Conservation (phyloP, 2,113 vertebrate species). For the Clinocottus analis region DNA sequence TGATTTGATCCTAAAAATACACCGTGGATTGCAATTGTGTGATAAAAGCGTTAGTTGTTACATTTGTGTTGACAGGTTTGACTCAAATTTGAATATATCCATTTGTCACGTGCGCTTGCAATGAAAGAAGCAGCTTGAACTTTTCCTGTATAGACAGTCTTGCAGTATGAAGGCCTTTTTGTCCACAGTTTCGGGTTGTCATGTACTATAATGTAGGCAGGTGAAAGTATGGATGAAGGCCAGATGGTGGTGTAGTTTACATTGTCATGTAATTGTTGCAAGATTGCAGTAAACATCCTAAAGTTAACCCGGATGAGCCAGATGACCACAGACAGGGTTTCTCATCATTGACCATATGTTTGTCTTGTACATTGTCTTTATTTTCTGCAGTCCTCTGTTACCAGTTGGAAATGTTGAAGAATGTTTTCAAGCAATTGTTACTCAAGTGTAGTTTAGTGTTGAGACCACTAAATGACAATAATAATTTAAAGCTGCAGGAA, state of each 20-base stretch:
- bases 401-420: neutral
- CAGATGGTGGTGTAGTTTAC: constrained; percentile 4
- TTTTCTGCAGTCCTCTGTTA: constrained; percentile 1
- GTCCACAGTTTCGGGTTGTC: neutral
- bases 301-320: constrained; percentile 28
- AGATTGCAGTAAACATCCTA: constrained; percentile 31
- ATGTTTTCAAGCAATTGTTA: neutral
- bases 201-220: neutral
- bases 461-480: neutral
- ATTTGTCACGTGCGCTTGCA: neutral
- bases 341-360: constrained; percentile 35
- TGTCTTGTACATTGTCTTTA: neutral
- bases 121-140: neutral
- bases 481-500: neutral
- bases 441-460: neutral
- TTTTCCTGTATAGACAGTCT: neutral
- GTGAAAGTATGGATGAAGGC: neutral
- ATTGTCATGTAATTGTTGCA: constrained; percentile 37
- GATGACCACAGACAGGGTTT: constrained; percentile 35
- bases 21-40: neutral
- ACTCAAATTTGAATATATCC: neutral
- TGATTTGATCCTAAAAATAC: neutral
- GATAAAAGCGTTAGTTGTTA: neutral
- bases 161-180: neutral
- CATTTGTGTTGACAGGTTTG: neutral